These are phyloP conservation scores for Caenorhabditis latens DNA, from an alignment of 1,140 invertebrate genomes.

Conservation along the genomic window DNA sequence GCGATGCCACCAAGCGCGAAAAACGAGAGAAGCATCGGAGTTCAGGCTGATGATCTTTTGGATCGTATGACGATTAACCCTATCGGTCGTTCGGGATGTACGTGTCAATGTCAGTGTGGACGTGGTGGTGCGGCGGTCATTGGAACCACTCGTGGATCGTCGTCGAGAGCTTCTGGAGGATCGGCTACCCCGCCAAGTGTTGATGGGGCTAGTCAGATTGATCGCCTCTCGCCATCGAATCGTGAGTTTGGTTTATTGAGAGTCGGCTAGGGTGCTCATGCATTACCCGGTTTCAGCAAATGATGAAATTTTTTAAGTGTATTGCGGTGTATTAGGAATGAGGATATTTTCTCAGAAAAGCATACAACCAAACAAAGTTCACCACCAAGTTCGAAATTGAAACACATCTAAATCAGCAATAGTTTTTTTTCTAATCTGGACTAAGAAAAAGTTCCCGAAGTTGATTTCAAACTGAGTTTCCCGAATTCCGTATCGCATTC, in stretches of 20 bases:
- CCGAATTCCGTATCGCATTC: too few species aligned
- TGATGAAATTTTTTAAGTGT: neutral
- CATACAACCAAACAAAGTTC: neutral
- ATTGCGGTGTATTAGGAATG: neutral
- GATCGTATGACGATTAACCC: constrained; percentile 22
- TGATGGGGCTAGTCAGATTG: constrained; percentile 34
- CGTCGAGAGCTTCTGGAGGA: constrained; percentile 55
- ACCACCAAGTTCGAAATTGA: too few species aligned
- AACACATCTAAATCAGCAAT: too few species aligned
- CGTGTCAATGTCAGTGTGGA: constrained; percentile 52
- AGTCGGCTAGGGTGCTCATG: too few species aligned
- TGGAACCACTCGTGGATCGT: constrained; percentile 15
- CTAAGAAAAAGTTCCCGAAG: too few species aligned
- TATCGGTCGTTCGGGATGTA: constrained; percentile 46
- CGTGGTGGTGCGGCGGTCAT: constrained; percentile 10
- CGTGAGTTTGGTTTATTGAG: too few species aligned
- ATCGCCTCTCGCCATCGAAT: constrained; percentile 51
- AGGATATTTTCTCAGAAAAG: too few species aligned
- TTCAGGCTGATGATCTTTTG: constrained; percentile 32
- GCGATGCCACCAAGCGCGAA: constrained; percentile 37
- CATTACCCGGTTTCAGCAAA: neutral
- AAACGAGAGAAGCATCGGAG: constrained; percentile 43
- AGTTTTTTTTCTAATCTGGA: too few species aligned
- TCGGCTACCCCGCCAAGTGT: constrained; percentile 55
- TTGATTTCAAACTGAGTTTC: too few species aligned